Evolutionary conservation across 2,888 invertebrate genomes (phyloP).

Genomic region (Coelopa pilipes): DNA sequence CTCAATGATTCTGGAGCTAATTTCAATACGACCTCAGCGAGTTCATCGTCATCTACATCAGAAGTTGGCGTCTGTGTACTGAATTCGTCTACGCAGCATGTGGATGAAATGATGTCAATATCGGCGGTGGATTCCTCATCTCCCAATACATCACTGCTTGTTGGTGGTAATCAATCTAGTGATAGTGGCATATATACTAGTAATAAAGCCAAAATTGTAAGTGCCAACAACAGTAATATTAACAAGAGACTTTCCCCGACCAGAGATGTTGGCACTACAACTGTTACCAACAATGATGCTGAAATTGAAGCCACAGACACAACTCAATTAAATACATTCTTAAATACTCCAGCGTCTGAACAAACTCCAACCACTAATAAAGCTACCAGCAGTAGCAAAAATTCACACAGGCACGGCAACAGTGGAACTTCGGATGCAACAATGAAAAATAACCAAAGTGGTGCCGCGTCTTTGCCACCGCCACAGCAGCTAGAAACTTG

Average conservation of each 20-base stretch:
- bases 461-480: slow-evolving; percentile 36
- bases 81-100: slow-evolving; percentile 52
- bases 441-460: slow-evolving; percentile 33
- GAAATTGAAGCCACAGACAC: slow-evolving; percentile 9
- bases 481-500: slow-evolving; percentile 62
- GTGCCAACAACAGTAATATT: too few relatives aligned
- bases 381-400: slow-evolving; percentile 41
- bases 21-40: slow-evolving; percentile 44
- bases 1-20: slow-evolving; percentile 59
- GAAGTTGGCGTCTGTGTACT: slow-evolving; percentile 46
- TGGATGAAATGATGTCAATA: slow-evolving; percentile 51
- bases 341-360: slow-evolving; percentile 27
- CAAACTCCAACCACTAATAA: background rate
- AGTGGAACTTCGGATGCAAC: slow-evolving; percentile 32
- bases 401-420: slow-evolving; percentile 35
- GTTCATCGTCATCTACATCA: slow-evolving; percentile 43
- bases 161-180: slow-evolving; percentile 55
- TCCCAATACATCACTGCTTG: slow-evolving; percentile 54
- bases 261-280: slow-evolving; percentile 34
- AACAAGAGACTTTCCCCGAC: slow-evolving; percentile 37
- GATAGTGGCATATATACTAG: slow-evolving; percentile 57
- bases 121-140: slow-evolving; percentile 55
- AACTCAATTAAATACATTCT: slow-evolving; percentile 31
- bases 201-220: slow-evolving; percentile 36
- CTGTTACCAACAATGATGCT: background rate